Base-by-base conservation (phyloP, 2,797 vertebrate genomes). In the Fistularia commersonii region DNA sequence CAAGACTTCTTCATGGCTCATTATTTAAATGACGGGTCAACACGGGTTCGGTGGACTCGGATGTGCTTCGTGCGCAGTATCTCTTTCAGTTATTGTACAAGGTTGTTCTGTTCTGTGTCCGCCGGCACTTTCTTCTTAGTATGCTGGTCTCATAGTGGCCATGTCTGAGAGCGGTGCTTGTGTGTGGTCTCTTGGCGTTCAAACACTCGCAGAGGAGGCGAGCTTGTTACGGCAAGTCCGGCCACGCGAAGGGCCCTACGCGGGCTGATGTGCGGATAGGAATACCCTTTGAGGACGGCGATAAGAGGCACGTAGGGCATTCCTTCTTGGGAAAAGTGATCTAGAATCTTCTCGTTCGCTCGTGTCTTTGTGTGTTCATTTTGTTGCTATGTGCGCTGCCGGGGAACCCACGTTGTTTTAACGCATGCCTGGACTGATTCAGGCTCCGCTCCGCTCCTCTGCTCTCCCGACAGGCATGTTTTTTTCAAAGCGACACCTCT, bases 371-470 rank as follows among this genome's bases (percentile, higher is more conserved):
- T 68, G 53, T 66, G 54, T 52, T 45, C 62, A 64, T 10, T 67
- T 67, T 76, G 65, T 69, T 69, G 72, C 68, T 40, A 57, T 64
- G 64, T 46, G 62, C 78, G 55, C 62, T 54, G 61, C 54, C 13
- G 56, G 76, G 76, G 73, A 85, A 77, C 78, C 80, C 70, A 80
- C 83, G 85, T 85, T 88, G 83, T 80, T 77, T 89, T 88, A 86
- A 88, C 77, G 85, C 88, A 86, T 89, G 87, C 84, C 87, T 87
- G 86, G 83, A 63, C 85, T 86, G 86, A 89, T 90, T 86, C 82
- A 80, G 80, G 65, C 65, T 33, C 74, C 66, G 76, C 77, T 65
- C 72, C 50, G 69, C 73, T 85, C 37, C 61, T 70, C 64, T 62
- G 59, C 64, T 61, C 80, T 76, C 86, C 84, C 76, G 55, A 65